Evolutionary conservation across 92 coral and sea anemone species (phyloP).

Genomic region (Actinostola sp.): DNA sequence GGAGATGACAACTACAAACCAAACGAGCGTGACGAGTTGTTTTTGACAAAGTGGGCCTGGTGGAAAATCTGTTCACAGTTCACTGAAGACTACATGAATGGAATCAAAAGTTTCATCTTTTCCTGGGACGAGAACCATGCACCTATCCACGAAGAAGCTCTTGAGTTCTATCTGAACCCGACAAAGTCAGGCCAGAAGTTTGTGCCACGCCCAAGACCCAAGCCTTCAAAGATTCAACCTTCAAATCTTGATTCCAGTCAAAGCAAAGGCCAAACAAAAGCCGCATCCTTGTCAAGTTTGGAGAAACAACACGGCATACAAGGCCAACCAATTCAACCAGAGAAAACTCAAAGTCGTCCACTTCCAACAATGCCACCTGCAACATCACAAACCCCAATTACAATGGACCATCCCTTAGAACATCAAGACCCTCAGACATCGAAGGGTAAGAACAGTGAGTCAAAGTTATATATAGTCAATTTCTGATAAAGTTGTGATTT

Average conservation of each 20-base stretch:
- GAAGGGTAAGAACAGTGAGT: no score
- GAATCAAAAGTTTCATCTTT: slow-evolving; percentile 64
- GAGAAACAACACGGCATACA: no score
- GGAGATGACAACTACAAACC: slow-evolving; percentile 61
- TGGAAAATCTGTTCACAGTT: slow-evolving; percentile 54
- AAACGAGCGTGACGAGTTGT: slow-evolving; percentile 27
- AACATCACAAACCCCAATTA: no score
- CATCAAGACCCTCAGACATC: no score
- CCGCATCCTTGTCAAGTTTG: no score
- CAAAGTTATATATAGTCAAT: no score
- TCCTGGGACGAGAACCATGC: slow-evolving; percentile 65
- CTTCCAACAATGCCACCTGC: no score
- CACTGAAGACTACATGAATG: slow-evolving; percentile 47
- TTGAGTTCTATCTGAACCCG: slow-evolving; percentile 46
- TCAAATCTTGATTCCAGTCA: neutral
- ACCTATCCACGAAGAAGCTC: slow-evolving; percentile 70
- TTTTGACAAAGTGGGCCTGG: slow-evolving; percentile 65
- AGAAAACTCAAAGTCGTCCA: no score
- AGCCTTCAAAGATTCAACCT: neutral
- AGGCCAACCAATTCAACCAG: no score
- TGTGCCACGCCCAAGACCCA: slow-evolving; percentile 37
- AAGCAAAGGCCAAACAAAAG: neutral
- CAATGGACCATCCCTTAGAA: no score
- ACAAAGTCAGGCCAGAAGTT: slow-evolving; percentile 28
- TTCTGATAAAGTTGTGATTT: no score